These are phyloP conservation scores for Metridium senile DNA, from an alignment of 92 coral and sea anemone genomes.

Conservation along the genomic window DNA sequence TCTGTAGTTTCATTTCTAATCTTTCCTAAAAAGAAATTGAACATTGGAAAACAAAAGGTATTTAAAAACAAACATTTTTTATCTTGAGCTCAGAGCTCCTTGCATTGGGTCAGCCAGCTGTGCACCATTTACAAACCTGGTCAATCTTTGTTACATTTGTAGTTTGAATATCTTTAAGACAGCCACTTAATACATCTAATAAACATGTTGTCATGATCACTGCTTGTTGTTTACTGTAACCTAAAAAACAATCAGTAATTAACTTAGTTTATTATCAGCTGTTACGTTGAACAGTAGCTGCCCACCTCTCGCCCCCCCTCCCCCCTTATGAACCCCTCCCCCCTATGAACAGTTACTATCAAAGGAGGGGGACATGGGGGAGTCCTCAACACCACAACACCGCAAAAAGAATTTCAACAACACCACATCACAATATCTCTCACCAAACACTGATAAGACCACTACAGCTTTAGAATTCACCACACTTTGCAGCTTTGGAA, in stretches of 20 bases:
- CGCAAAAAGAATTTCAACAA: too few species aligned
- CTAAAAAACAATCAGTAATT: constrained; percentile 24
- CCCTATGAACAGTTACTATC: too few species aligned
- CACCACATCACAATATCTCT: too few species aligned
- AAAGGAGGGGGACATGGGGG: too few species aligned
- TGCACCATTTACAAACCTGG: constrained; percentile 66
- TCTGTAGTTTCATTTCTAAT: constrained; percentile 80
- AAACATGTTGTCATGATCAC: constrained; percentile 84
- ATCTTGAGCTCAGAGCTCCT: not conserved
- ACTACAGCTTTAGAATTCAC: too few species aligned
- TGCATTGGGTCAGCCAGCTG: too few species aligned
- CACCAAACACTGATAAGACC: too few species aligned
- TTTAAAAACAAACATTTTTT: not conserved
- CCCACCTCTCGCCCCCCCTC: too few species aligned
- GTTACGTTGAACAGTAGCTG: not conserved
- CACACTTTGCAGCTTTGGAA: too few species aligned
- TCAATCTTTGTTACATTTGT: constrained; percentile 88
- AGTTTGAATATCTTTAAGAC: constrained; percentile 65
- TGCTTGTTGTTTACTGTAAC: constrained; percentile 81
- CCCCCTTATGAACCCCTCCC: too few species aligned
- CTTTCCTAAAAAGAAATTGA: constrained; percentile 62
- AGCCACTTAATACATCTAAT: constrained; percentile 71
- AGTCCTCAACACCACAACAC: too few species aligned
- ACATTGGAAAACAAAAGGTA: not conserved
- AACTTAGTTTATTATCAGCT: not conserved